Conservation (phyloP, 2,888 invertebrate genomes). For the Pammene aurita region DNA sequence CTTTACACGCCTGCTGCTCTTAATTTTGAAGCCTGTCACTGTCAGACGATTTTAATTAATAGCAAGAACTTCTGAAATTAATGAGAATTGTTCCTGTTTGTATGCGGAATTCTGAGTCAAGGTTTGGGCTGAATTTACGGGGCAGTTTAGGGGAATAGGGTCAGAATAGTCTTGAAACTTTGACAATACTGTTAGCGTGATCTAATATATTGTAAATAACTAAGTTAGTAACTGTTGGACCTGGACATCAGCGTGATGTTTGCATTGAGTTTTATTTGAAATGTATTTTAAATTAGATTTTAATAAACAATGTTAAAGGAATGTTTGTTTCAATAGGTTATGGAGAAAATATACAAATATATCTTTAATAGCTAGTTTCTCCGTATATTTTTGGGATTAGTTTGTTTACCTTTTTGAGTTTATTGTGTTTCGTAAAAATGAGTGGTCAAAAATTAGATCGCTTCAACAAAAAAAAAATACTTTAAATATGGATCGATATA, state of each 20-base stretch:
- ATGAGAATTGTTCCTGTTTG: constrained; percentile 36
- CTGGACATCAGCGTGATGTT: too few relatives aligned
- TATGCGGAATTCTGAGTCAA: constrained; percentile 7
- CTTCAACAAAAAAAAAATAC: too few relatives aligned
- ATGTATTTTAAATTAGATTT: too few relatives aligned
- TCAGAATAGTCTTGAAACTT: constrained; percentile 2
- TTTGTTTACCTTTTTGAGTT: too few relatives aligned
- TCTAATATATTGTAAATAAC: constrained; percentile 7
- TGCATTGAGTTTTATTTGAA: too few relatives aligned
- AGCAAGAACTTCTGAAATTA: constrained; percentile 24
- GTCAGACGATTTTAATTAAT: constrained; percentile 31
- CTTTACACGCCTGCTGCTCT: not conserved
- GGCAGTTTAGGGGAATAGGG: not conserved
- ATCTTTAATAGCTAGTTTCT: too few relatives aligned
- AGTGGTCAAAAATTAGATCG: too few relatives aligned
- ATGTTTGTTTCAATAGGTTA: too few relatives aligned
- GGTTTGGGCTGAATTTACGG: not conserved
- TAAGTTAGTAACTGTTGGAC: not conserved
- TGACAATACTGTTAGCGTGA: constrained; percentile 10
- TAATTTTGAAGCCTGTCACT: constrained; percentile 29
- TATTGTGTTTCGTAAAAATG: too few relatives aligned
- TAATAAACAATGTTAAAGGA: too few relatives aligned
- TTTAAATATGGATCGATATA: not conserved
- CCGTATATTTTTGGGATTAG: too few relatives aligned
- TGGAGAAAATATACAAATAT: too few relatives aligned